Conservation (phyloP, 2,888 invertebrate species). For the Hirtodrosophila alboralis region DNA sequence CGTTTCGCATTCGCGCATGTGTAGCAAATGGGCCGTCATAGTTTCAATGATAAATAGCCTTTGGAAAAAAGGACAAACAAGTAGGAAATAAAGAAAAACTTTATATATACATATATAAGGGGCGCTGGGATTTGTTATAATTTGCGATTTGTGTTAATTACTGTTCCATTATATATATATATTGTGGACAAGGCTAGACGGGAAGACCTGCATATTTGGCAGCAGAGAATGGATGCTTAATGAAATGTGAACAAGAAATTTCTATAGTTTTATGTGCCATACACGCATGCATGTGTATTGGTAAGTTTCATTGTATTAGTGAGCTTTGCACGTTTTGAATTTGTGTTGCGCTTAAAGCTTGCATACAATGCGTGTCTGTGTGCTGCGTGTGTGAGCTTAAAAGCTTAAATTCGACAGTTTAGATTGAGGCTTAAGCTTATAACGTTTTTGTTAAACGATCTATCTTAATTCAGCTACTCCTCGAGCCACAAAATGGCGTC, state of each 20-base stretch:
- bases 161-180: slow-evolving; percentile 63
- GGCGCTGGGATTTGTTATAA: slow-evolving; percentile 62
- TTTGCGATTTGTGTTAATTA: slow-evolving; percentile 76
- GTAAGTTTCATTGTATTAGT: not conserved
- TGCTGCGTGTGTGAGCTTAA: too few relatives aligned
- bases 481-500: slow-evolving; percentile 50
- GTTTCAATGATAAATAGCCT: slow-evolving; percentile 70
- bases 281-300: not conserved
- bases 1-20: slow-evolving; percentile 51
- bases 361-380: too few relatives aligned
- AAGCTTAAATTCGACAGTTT: slow-evolving; percentile 8
- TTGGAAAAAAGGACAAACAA: slow-evolving; percentile 45
- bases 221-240: not conserved
- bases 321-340: not conserved
- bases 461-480: slow-evolving; percentile 31
- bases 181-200: slow-evolving; percentile 24
- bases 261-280: not conserved
- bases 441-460: slow-evolving; percentile 26
- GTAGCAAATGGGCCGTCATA: slow-evolving; percentile 74
- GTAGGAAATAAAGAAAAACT: slow-evolving; percentile 48
- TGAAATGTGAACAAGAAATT: not conserved
- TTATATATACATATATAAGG: slow-evolving; percentile 29
- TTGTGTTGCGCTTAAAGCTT: too few relatives aligned
- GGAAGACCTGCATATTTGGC: slow-evolving; percentile 27
- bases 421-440: slow-evolving; percentile 5